These are phyloP conservation scores for Tauraco erythrolophus DNA, from an alignment of 2,113 vertebrate genomes.

Conservation along the genomic window DNA sequence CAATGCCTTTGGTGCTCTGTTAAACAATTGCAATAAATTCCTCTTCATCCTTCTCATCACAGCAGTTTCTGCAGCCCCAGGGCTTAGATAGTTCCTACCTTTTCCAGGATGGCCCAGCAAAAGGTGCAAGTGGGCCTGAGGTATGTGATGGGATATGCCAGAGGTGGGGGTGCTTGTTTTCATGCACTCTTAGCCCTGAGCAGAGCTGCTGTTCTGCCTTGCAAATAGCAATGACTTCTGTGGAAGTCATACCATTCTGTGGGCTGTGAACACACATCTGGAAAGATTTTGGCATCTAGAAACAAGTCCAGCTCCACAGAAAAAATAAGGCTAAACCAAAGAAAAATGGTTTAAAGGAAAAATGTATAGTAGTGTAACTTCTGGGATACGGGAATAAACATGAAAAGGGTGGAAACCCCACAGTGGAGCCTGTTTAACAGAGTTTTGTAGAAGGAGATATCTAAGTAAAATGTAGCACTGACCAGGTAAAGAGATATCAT, in stretches of 20 bases:
- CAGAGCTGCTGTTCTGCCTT: not conserved
- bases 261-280: not conserved
- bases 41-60: not conserved
- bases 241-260: not conserved
- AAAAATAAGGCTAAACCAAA: not conserved
- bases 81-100: not conserved
- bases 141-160: not conserved
- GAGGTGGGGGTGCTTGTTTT: not conserved
- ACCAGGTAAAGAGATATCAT: not conserved
- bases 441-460: not conserved
- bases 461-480: not conserved
- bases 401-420: not conserved
- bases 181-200: fast-evolving
- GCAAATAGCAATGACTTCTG: not conserved
- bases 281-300: not conserved
- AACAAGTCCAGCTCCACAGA: not conserved
- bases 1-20: not conserved
- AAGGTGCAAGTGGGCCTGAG: not conserved
- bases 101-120: not conserved
- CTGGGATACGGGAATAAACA: not conserved
- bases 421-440: not conserved
- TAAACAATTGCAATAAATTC: not conserved
- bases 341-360: not conserved
- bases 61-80: not conserved
- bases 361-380: not conserved